Conservation (phyloP, 2,888 invertebrate species). For the Homarus gammarus region DNA sequence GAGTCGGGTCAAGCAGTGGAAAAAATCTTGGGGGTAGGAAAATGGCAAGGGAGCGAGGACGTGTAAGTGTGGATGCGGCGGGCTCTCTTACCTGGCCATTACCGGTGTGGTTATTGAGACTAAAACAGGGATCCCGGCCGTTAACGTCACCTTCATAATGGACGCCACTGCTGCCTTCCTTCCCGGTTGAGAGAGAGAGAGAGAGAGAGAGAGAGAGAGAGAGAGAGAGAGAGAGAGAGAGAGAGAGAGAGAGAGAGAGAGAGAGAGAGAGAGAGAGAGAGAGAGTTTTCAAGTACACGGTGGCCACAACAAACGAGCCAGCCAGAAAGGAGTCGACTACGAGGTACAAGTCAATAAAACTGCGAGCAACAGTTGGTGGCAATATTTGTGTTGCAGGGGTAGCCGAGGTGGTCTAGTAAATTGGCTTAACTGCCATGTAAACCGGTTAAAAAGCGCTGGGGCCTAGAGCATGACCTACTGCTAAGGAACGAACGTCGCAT, state of each 20-base stretch:
- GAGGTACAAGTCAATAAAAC: too few relatives aligned
- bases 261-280: neutral
- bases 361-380: too few relatives aligned
- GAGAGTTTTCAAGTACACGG: slow-evolving; percentile 24
- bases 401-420: too few relatives aligned
- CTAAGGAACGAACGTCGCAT: too few relatives aligned
- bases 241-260: neutral
- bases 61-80: too few relatives aligned
- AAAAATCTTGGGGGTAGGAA: too few relatives aligned
- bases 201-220: slow-evolving; percentile 5
- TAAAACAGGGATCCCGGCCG: slow-evolving; percentile 35
- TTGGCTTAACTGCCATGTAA: too few relatives aligned
- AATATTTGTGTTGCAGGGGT: too few relatives aligned
- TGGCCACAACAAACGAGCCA: neutral
- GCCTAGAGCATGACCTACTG: too few relatives aligned
- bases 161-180: slow-evolving; percentile 12
- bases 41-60: too few relatives aligned
- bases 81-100: slow-evolving; percentile 27
- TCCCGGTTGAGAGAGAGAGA: neutral
- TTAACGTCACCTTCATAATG: slow-evolving; percentile 54
- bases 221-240: neutral
- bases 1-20: too few relatives aligned
- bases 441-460: too few relatives aligned
- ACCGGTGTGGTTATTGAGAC: slow-evolving; percentile 38
- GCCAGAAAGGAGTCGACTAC: neutral